Evolutionary conservation across 2,888 invertebrate species (phyloP).

Genomic region (Serripes groenlandicus): DNA sequence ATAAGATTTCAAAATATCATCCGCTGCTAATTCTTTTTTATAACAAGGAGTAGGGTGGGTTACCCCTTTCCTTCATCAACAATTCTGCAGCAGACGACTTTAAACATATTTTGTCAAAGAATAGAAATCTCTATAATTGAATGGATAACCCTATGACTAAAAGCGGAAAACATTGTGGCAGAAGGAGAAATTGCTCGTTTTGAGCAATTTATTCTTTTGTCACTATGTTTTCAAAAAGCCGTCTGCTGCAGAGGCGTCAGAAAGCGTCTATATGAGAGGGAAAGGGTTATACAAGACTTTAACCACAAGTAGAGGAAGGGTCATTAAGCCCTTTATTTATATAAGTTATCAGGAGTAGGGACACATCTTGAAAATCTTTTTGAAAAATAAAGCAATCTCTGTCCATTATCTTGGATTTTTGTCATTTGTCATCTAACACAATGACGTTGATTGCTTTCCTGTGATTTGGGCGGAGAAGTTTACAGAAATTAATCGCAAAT

Average conservation of each 20-base stretch:
- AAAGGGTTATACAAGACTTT: too few species aligned
- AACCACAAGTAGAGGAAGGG: too few species aligned
- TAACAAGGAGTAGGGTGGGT: too few species aligned
- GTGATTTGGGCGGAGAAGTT: slow-evolving; percentile 67
- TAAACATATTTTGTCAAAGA: too few species aligned
- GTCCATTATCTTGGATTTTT: slow-evolving; percentile 65
- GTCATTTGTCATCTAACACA: slow-evolving; percentile 69
- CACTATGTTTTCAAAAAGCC: slow-evolving; percentile 22
- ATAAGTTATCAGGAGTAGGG: slow-evolving; percentile 50
- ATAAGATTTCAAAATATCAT: too few species aligned
- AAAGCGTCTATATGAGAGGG: too few species aligned
- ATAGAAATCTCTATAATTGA: too few species aligned
- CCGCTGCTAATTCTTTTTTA: too few species aligned
- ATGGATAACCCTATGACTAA: background rate
- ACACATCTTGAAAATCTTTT: slow-evolving; percentile 53
- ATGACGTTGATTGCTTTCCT: slow-evolving; percentile 66
- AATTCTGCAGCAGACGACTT: too few species aligned
- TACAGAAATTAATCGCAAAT: slow-evolving; percentile 70
- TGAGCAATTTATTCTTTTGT: background rate
- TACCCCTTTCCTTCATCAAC: too few species aligned
- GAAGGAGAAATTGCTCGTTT: slow-evolving; percentile 2
- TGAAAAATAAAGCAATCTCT: slow-evolving; percentile 65
- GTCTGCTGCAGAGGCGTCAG: too few species aligned
- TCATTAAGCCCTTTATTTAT: slow-evolving; percentile 54
- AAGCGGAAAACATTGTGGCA: background rate